Evolutionary conservation across 1,140 invertebrate species (phyloP).

Genomic region (Nephila pilipes): DNA sequence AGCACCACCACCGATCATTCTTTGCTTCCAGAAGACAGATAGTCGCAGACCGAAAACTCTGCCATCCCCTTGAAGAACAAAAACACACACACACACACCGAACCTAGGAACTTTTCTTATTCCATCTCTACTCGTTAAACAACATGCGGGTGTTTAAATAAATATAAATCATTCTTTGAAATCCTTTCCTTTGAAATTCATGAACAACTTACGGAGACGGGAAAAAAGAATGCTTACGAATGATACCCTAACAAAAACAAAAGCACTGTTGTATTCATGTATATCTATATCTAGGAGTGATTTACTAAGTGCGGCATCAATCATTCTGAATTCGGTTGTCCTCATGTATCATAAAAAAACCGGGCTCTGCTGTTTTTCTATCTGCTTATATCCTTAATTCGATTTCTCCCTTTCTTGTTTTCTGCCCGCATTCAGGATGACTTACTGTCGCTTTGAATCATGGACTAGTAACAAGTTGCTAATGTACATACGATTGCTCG

Average conservation of each 20-base stretch:
- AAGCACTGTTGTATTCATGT: not conserved
- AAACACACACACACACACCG: not conserved
- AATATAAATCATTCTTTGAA: constrained; percentile 59
- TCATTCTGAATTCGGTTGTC: constrained; percentile 51
- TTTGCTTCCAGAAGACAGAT: not conserved
- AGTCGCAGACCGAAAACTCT: not conserved
- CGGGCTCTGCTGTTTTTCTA: not conserved
- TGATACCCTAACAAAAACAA: not conserved
- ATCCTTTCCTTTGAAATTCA: constrained; percentile 50
- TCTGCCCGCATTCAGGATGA: not conserved
- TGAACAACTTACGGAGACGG: not conserved
- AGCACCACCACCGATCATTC: not conserved
- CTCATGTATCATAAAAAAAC: constrained; percentile 37
- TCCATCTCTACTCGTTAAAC: not conserved
- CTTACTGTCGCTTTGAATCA: constrained; percentile 40
- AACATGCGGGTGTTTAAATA: constrained; percentile 52
- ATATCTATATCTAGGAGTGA: constrained; percentile 49
- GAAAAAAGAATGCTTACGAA: not conserved
- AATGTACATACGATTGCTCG: constrained; percentile 25
- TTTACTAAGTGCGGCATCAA: constrained; percentile 66
- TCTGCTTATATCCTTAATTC: constrained; percentile 13
- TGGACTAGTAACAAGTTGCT: constrained; percentile 27
- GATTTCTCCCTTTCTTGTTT: not conserved
- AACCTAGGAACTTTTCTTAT: not conserved
- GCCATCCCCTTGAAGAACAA: not conserved